Conservation (phyloP, 2,797 vertebrate species). For the Betta splendens region DNA sequence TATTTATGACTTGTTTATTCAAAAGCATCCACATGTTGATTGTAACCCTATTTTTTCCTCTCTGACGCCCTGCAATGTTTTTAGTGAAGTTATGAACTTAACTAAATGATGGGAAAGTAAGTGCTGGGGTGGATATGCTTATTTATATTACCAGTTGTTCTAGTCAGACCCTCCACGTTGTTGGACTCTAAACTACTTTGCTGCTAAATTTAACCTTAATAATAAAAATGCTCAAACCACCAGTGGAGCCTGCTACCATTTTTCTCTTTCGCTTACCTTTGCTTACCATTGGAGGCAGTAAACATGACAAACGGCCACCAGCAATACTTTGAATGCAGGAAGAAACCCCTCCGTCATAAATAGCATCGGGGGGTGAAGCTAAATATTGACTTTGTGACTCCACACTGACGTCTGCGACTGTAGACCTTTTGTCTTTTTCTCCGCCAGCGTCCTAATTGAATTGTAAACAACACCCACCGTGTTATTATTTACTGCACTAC, state of each 20-base stretch:
- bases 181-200: too few species aligned
- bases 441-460: conserved; percentile 70
- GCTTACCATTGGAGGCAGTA: background rate
- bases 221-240: background rate
- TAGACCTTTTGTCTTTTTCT: conserved; percentile 62
- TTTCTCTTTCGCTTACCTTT: conserved; percentile 1
- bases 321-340: conserved; percentile 56
- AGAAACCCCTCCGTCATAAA: conserved; percentile 55
- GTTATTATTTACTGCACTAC: conserved; percentile 82
- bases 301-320: conserved; percentile 39
- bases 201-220: background rate
- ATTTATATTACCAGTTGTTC: background rate
- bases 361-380: conserved; percentile 42
- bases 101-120: conserved; percentile 3
- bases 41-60: conserved; percentile 49
- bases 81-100: conserved; percentile 13
- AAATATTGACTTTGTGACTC: conserved; percentile 71
- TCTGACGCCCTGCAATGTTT: conserved; percentile 21
- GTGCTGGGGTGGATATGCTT: conserved; percentile 4
- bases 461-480: conserved; percentile 76
- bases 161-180: too few species aligned
- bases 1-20: conserved; percentile 77
- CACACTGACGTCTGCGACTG: conserved; percentile 54
- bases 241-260: background rate
- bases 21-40: conserved; percentile 73